Conservation (phyloP, 2,888 invertebrate genomes). For the Drosophila macrospina region DNA sequence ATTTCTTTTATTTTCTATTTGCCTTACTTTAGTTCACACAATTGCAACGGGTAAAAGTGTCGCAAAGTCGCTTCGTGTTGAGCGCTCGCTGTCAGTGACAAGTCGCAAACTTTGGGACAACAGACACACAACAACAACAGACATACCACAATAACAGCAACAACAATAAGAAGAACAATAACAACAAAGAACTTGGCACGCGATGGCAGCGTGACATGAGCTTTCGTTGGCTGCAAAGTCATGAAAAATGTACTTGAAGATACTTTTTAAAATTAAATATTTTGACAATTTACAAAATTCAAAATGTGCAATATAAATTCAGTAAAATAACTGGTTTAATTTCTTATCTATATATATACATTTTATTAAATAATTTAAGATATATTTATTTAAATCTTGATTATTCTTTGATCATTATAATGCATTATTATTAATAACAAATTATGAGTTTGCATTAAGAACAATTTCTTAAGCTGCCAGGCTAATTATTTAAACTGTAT, state of each 20-base stretch:
- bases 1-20: conserved; percentile 13
- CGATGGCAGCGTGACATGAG: conserved; percentile 4
- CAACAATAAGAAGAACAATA: conserved; percentile 7
- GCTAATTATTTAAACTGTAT: too few species aligned
- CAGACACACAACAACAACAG: conserved; percentile 21
- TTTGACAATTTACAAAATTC: background rate
- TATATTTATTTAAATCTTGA: too few species aligned
- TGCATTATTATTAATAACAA: too few species aligned
- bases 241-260: background rate
- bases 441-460: too few species aligned
- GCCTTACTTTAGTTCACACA: conserved; percentile 11
- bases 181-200: conserved; percentile 15
- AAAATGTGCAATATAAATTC: background rate
- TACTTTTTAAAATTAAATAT: background rate
- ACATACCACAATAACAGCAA: background rate
- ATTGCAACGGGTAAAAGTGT: conserved; percentile 40
- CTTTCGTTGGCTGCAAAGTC: background rate
- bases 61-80: conserved; percentile 48
- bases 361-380: too few species aligned
- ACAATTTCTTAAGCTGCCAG: too few species aligned
- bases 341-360: too few species aligned
- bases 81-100: conserved; percentile 50
- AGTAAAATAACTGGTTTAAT: too few species aligned
- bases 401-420: too few species aligned
- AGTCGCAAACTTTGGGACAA: conserved; percentile 42